phyloP scores from a whole-genome alignment of 2,113 vertebrate species.

The Corapipo altera region DNA sequence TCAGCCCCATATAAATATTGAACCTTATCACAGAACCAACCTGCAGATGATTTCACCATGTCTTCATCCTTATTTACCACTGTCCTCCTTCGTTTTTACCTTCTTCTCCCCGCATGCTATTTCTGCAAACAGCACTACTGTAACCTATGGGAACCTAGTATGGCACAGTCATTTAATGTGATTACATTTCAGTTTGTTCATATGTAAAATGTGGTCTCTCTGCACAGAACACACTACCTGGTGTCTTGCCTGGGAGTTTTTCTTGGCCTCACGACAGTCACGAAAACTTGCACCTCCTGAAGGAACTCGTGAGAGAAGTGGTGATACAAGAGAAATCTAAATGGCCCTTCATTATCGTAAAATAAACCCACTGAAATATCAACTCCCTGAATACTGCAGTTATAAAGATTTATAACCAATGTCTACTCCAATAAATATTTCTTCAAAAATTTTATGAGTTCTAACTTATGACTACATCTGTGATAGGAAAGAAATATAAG shows the following conservation, averaged over 20 bases:
- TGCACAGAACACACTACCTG: neutral
- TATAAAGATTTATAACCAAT: conserved; percentile 43
- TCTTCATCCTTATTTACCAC: neutral
- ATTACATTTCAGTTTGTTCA: neutral
- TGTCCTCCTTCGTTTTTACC: neutral
- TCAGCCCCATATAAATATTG: neutral
- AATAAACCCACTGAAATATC: conserved; percentile 20
- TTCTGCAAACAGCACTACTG: neutral
- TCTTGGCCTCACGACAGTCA: neutral
- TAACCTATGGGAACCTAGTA: neutral
- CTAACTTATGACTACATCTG: neutral
- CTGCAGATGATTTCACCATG: neutral
- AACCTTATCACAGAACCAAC: neutral
- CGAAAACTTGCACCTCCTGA: neutral
- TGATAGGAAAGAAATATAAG: conserved; percentile 8
- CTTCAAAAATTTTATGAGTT: conserved; percentile 21
- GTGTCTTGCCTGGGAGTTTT: neutral
- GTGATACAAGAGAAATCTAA: neutral
- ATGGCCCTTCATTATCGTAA: neutral
- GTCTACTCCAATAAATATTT: conserved; percentile 39
- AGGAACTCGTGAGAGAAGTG: neutral
- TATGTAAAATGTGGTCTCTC: neutral
- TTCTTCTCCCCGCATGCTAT: neutral
- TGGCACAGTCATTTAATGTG: neutral
- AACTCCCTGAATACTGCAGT: conserved; percentile 6